Base-by-base conservation (phyloP, 2,113 vertebrate species). In the Entomyzon cyanotis region DNA sequence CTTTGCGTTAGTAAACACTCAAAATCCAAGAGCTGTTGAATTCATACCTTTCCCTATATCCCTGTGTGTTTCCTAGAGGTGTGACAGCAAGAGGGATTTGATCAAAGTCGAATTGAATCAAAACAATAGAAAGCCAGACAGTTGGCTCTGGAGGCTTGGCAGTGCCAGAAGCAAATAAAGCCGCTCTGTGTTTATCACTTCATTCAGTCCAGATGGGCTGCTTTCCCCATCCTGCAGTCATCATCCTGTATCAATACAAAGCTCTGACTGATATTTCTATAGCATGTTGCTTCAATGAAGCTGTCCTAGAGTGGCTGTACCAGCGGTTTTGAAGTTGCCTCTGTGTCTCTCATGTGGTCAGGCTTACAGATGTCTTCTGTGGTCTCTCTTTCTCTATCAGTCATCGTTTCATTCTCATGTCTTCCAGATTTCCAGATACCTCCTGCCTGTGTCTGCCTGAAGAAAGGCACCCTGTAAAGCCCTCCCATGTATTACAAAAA, bases 361-460 rank as follows among this genome's bases (percentile, higher is more conserved):
- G 62, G 62, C 77, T 92, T 87, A 94, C 80, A 97, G 92, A 96
- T 96, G 90, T 89, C 93, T 95, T 92, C 92, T 96, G 94, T 75
- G 94, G 94, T 92, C 88, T 89, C 71, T 90, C 73, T 90, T 96
- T 96, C 95, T 94, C 90, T 96, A 95, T 94, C 93, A 97, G 93
- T 59, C 82, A 77, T 94, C 56, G 0, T 95, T 95, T 89, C 73
- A 25, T 76, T 96, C 94, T 95, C 95, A 96, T 96, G 86, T 53
- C 86, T 96, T 96, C 95, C 96, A 97, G 94, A 96, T 89, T 95
- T 92, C 65, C 86, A 96, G 85, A 93, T 95, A 90, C 94, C 85
- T 95, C 93, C 95, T 92, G 92, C 86, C 83, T 94, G 94, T 58
- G 86, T 55, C 80, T 97, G 92, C 58, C 60, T 60, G 69, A 95